Conservation (phyloP, 2,888 invertebrate genomes). For the Agelastica alni region DNA sequence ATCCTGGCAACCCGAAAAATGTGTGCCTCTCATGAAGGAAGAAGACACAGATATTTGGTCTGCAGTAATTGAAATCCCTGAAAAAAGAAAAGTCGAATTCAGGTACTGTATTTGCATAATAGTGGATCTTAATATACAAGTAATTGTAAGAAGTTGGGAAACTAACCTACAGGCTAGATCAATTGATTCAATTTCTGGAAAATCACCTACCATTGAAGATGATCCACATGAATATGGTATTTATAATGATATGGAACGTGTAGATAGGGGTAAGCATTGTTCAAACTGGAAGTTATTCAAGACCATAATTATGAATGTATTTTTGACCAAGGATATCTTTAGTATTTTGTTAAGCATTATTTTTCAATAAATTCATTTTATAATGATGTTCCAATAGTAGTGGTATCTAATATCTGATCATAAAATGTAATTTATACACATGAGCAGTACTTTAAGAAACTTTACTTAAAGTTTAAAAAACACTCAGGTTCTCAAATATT, state of each 20-base stretch:
- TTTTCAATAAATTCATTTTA: too few relatives aligned
- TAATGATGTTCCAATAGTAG: too few relatives aligned
- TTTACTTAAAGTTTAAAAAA: too few relatives aligned
- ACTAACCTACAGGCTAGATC: slow-evolving; percentile 71
- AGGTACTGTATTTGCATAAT: slow-evolving; percentile 78
- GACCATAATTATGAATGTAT: too few relatives aligned
- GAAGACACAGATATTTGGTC: slow-evolving; percentile 66
- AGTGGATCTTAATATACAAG: slow-evolving; percentile 63
- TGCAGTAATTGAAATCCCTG: slow-evolving; percentile 67
- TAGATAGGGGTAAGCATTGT: slow-evolving; percentile 61
- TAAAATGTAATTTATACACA: too few relatives aligned
- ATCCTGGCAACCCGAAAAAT: slow-evolving; percentile 68
- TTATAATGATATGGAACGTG: slow-evolving; percentile 61
- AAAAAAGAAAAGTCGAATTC: slow-evolving; percentile 69
- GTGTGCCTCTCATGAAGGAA: slow-evolving; percentile 61
- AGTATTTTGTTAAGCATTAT: too few relatives aligned
- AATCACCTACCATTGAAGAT: slow-evolving; percentile 41
- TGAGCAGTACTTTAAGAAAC: too few relatives aligned
- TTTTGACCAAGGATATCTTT: too few relatives aligned
- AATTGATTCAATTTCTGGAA: slow-evolving; percentile 55
- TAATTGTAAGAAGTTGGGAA: slow-evolving; percentile 80
- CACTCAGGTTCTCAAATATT: too few relatives aligned
- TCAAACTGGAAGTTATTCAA: too few relatives aligned
- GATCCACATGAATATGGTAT: slow-evolving; percentile 70
- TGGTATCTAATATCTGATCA: too few relatives aligned